Base-by-base conservation (phyloP, 2,888 invertebrate species). In the Axea sp. region DNA sequence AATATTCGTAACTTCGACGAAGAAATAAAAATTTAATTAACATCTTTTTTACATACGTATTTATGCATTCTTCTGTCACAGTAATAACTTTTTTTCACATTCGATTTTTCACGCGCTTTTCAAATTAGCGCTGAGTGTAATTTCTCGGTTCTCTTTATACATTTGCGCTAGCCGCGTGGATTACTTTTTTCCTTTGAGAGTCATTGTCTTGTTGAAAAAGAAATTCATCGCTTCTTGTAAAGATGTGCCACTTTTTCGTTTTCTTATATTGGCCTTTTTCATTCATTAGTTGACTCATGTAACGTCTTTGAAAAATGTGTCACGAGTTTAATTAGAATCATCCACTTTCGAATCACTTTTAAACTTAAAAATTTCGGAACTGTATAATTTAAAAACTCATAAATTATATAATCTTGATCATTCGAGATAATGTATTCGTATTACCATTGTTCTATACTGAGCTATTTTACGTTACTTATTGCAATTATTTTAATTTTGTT, bases 111-210 rank as follows among this genome's bases (percentile, higher is more conserved):
- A 24, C 26, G 17, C 33, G 15, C 35, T 49, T 55, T 67, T 37
- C 26, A 57, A 59, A 67, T 67, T 67, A 57, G 37, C 47, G 5
- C 53, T 22, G 45, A 65, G 45, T 65, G 45, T 65, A 65, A 65
- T 65, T 65, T 65, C 8, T 28, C 26, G 39, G 47, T 26, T 24
- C 39, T 57, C 67, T 39, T 47, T 57, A 67, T 67, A 57, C 57
- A 67, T 67, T 57, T 39, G 47, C 39, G 45, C 47, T 47, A 67
- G 47, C 65, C 43, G 22, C 64, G 53, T 28, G 43, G 33, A 64
- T 64, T 65, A 65, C 45, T 45, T 55, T 19, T 64, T 65, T 64
- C 62, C 43, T 64, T 53, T 64, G 53, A 64, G 43, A 64, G 43
- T 64, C 43, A 30, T 45, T 47, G 65, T 57, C 49, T 57, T 26